Percentiles rank a stretch among this genome's conserved stretches.
phyloP scores from a whole-genome alignment of 2,113 vertebrate species.

The Apistogramma diplotaenia region DNA sequence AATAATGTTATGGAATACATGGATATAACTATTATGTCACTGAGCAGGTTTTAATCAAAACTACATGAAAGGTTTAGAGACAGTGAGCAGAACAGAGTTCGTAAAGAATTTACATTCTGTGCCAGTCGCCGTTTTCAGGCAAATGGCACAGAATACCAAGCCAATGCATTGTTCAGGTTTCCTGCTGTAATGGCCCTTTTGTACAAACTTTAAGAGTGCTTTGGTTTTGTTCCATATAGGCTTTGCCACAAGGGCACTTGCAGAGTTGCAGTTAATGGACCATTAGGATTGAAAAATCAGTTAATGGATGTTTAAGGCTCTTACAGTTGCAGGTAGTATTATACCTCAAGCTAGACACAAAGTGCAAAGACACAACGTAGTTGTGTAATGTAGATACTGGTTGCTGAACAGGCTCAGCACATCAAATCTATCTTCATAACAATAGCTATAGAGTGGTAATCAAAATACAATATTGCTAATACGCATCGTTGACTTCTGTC shows the following conservation, averaged over 20 bases:
- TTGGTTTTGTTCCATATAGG: neutral
- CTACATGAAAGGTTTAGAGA: neutral
- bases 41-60: neutral
- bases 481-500: neutral
- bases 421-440: too few relatives aligned
- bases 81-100: neutral
- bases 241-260: too few relatives aligned
- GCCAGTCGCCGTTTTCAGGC: neutral
- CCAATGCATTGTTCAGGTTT: neutral
- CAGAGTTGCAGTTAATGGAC: too few relatives aligned
- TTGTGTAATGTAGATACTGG: too few relatives aligned
- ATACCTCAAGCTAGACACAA: too few relatives aligned
- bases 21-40: accelerated
- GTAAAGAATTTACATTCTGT: too few relatives aligned
- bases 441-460: too few relatives aligned
- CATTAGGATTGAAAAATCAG: too few relatives aligned
- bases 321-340: too few relatives aligned
- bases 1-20: neutral
- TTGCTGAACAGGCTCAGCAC: too few relatives aligned
- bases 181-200: neutral
- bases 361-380: too few relatives aligned
- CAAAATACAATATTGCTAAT: neutral
- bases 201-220: neutral
- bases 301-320: too few relatives aligned
- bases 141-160: neutral